Base-by-base conservation (phyloP, 1,140 invertebrate genomes). In the Zaprionus vittiger region DNA sequence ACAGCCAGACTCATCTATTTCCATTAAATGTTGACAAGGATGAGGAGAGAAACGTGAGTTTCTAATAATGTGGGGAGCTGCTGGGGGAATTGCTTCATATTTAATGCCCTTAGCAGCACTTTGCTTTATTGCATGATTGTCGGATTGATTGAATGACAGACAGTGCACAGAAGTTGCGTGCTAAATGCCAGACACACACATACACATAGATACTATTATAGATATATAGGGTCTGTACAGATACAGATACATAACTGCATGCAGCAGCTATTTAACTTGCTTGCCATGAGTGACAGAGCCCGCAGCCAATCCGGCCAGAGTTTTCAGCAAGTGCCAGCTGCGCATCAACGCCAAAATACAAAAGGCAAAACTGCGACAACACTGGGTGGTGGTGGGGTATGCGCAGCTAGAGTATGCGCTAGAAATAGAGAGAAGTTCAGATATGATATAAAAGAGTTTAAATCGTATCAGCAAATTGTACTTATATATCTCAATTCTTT, bases 301-400 rank as follows among this genome's bases (percentile, higher is more conserved):
- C 66, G 41, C 63, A 78, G 73, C 47, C 81, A 78, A 71, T 77
- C 73, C 80, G 82, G 79, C 73, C 83, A 87, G 80, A 89, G 81
- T 79, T 87, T 87, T 87, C 84, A 87, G 83, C 83, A 87, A 87
- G 80, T 87, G 83, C 84, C 83, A 87, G 75, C 71, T 68, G 87
- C 83, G 84, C 83, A 89, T 87, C 83, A 87, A 87, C 83, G 83
- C 83, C 83, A 83, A 87, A 87, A 83, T 73, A 86, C 83, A 86
- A 87, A 89, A 81, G 80, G 56, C 76, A 54, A 22, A 70, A 55
- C n/a, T n/a, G 41, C n/a, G 41, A 38, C 80, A 80, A 77, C 47
- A 67, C 63, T 71, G 52, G 44, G 65, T 69, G 54, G 20, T 44
- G 17, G 17, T 47, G 41, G 41, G 24, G 22, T 64, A 22, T 55